Evolutionary conservation across 2,888 invertebrate species (phyloP).

Genomic region (Amiota communis): DNA sequence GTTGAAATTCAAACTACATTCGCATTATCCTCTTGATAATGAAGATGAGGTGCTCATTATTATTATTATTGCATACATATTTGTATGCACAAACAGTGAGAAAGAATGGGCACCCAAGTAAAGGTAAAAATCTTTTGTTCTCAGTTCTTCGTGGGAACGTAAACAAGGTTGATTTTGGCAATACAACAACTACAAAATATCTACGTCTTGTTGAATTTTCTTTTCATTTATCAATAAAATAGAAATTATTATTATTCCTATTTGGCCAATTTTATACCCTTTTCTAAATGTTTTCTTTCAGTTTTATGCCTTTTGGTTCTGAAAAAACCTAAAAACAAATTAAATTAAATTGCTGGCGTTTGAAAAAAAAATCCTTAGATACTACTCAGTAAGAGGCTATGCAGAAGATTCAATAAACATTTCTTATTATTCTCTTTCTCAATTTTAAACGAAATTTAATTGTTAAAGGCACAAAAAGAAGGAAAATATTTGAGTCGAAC

Average conservation of each 20-base stretch:
- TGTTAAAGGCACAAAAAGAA: constrained; percentile 45
- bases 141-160: constrained; percentile 53
- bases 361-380: constrained; percentile 26
- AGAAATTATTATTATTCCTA: constrained; percentile 12
- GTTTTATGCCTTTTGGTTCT: background rate
- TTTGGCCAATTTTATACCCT: constrained; percentile 4
- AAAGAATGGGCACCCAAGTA: background rate
- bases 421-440: background rate
- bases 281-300: constrained; percentile 39
- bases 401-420: constrained; percentile 12
- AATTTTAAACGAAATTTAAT: constrained; percentile 63
- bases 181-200: background rate
- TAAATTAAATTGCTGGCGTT: constrained; percentile 39
- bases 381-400: constrained; percentile 3
- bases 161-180: constrained; percentile 49
- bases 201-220: background rate
- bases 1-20: constrained; percentile 58
- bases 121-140: background rate
- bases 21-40: constrained; percentile 60
- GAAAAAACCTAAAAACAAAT: constrained; percentile 20
- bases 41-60: constrained; percentile 56
- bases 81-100: background rate
- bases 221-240: constrained; percentile 27
- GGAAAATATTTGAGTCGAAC: constrained; percentile 13
- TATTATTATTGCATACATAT: constrained; percentile 51